A percentile compares a stretch with the other conserved stretches of the same genome.
These are phyloP conservation scores for Pseudopodoces humilis DNA, from an alignment of 2,113 vertebrate genomes.

Conservation along the genomic window DNA sequence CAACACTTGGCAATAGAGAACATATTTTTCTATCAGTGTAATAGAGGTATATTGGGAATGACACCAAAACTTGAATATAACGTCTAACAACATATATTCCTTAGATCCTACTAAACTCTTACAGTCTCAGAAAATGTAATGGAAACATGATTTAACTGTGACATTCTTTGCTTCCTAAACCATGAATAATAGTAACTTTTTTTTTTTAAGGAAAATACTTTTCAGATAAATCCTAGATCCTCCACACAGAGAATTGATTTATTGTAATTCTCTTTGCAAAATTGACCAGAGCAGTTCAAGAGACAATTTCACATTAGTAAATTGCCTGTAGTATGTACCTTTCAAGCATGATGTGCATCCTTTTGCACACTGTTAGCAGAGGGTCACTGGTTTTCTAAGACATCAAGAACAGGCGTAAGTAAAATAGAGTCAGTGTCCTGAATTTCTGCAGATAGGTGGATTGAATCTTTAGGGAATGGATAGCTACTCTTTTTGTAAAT, in stretches of 20 bases:
- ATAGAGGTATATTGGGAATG: not conserved
- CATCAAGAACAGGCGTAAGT: not conserved
- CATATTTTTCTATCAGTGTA: not conserved
- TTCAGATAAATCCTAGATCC: not conserved
- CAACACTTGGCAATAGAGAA: not conserved
- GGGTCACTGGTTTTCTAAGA: not conserved
- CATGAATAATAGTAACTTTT: not conserved
- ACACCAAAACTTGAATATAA: conserved; percentile 12
- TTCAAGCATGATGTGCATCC: accelerated
- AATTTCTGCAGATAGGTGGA: not conserved
- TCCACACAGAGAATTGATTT: not conserved
- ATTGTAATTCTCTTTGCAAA: not conserved
- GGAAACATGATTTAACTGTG: conserved; percentile 2
- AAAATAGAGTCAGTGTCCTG: not conserved
- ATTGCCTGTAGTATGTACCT: not conserved
- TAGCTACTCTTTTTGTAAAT: not conserved
- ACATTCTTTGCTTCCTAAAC: not conserved
- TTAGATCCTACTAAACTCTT: not conserved
- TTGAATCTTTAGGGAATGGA: not conserved
- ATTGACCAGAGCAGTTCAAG: not conserved
- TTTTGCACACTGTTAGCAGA: not conserved
- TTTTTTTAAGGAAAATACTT: not conserved
- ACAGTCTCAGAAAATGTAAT: not conserved
- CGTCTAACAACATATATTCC: not conserved
- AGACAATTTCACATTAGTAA: not conserved